Percentiles rank a stretch among this genome's conserved stretches.
Evolutionary conservation across 2,888 invertebrate species (phyloP).

Genomic region (Embidobia sp.): DNA sequence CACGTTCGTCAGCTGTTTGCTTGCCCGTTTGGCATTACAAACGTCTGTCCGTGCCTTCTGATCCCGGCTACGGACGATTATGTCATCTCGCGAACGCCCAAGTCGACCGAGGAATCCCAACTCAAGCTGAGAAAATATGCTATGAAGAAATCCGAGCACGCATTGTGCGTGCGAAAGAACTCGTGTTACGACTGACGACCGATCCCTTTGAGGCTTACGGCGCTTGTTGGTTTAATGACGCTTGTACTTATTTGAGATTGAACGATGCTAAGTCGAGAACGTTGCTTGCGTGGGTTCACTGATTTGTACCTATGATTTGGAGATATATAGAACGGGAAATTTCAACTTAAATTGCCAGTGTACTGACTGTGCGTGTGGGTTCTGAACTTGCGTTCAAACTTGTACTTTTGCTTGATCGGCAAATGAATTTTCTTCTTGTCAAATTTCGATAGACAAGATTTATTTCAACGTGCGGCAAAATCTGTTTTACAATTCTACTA

Average conservation of each 20-base stretch:
- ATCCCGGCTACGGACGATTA: conserved; percentile 27
- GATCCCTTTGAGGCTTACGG: conserved; percentile 11
- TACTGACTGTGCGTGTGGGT: no score
- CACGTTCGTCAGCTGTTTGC: conserved; percentile 32
- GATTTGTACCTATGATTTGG: no score
- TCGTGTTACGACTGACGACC: conserved; percentile 26
- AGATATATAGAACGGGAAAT: no score
- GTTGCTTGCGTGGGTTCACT: conserved; percentile 3
- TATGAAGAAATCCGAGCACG: conserved; percentile 26
- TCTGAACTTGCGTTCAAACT: no score
- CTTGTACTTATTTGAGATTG: conserved; percentile 4
- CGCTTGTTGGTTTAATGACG: conserved; percentile 14
- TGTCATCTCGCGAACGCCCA: conserved; percentile 41
- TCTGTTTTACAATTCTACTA: no score
- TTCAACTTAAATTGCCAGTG: no score
- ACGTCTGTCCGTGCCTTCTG: conserved; percentile 18
- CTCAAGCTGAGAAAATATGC: conserved; percentile 21
- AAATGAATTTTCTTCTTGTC: no score
- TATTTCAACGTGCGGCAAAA: no score
- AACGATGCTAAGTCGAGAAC: background rate
- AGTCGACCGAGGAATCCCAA: conserved; percentile 11
- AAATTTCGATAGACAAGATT: no score
- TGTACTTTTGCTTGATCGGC: no score
- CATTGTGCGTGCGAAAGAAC: conserved; percentile 36
- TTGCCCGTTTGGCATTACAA: background rate